Base-by-base conservation (phyloP, 2,888 invertebrate genomes). In the Nymphalis polychloros region DNA sequence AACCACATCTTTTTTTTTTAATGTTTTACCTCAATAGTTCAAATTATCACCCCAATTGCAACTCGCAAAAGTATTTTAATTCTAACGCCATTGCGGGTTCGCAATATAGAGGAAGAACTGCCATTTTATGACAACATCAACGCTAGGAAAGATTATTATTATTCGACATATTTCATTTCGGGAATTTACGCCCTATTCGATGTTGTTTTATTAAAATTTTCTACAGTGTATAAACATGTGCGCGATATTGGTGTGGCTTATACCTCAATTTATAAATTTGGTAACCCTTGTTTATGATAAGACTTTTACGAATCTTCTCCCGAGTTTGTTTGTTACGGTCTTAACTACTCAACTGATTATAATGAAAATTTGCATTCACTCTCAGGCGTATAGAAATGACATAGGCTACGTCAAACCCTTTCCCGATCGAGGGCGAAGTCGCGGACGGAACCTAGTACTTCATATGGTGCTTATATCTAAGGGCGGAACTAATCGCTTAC, bases 161-260 rank as follows among this genome's bases (percentile, higher is more conserved):
- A 81, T 81, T 78, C 79, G 76, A 82, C 80, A 83, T 83, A 81
- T 85, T 83, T 76, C 75, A 75, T 74, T 70, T 80, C 74, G 73
- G 76, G 78, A 81, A 80, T 82, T 81, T 79, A 74, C 77, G 59
- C 69, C 69, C 79, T 78, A 76, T 71, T 67, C 72, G 61, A 78
- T 61, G 79, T 82, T 79, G 81, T 81, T 86, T 84, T 87, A 87
- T 86, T 83, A 84, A 87, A 84, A 84, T 74, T 78, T 80, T 78
- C 78, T 76, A 78, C 74, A 31, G 53, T 0, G 50, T 75, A 78
- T 78, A 78, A 79, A 78, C 77, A 78, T 71, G 78, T 69, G 74
- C 69, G 70, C 71, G 52, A 80, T 81, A 81, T 82, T 78, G 78
- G 76, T 20, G 41, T 16, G n/a, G 35, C 46, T 23, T 60, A 27